These are phyloP conservation scores for Macropus fuliginosus DNA, from an alignment of 2,797 vertebrate genomes.

Conservation along the genomic window DNA sequence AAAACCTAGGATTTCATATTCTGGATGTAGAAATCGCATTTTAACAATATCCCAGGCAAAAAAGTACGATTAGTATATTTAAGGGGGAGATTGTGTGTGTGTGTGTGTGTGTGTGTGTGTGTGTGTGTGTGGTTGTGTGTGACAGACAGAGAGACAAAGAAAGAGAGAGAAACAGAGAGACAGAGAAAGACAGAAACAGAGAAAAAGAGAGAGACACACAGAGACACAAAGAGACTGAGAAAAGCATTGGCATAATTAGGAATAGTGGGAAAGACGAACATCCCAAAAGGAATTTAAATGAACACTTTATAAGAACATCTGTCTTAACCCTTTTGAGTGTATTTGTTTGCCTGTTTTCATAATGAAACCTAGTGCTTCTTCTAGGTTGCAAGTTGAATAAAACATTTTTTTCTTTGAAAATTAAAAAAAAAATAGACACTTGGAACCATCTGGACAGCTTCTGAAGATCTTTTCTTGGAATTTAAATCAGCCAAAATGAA, in stretches of 20 bases:
- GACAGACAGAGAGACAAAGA: no score
- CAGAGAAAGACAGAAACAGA: background rate
- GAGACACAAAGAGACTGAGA: background rate
- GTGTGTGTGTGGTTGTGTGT: background rate
- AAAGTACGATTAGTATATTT: background rate
- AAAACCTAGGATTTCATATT: background rate
- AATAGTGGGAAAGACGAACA: background rate
- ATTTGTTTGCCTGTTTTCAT: background rate
- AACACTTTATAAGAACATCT: background rate
- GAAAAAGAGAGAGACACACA: background rate
- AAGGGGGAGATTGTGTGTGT: background rate
- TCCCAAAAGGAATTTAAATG: background rate
- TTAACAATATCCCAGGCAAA: background rate
- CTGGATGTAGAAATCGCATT: background rate
- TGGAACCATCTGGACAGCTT: conserved; percentile 4
- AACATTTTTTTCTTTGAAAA: background rate
- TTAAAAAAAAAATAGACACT: background rate
- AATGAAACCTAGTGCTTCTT: background rate
- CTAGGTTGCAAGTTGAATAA: background rate
- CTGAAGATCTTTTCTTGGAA: conserved; percentile 66
- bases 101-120: no score
- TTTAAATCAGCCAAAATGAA: conserved; percentile 62
- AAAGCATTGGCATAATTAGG: background rate
- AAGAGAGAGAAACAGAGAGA: no score
- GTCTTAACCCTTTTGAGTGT: background rate